These are phyloP conservation scores for Tor tambroides DNA, from an alignment of 2,113 vertebrate genomes.

Conservation along the genomic window DNA sequence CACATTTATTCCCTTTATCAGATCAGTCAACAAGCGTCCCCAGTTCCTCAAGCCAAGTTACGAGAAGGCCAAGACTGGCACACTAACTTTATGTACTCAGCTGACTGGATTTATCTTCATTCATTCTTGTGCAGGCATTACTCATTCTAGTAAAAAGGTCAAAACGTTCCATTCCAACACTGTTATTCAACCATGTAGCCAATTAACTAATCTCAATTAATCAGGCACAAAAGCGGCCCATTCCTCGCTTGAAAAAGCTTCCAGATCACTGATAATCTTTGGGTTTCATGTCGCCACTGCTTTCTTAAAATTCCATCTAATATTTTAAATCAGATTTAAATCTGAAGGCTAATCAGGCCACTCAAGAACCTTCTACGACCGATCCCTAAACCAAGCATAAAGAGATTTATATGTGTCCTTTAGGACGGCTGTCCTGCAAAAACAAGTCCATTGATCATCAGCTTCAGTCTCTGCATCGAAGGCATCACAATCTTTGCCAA, in stretches of 20 bases:
- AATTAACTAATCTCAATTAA: not conserved
- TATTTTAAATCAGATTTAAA: not conserved
- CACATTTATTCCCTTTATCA: slow-evolving; percentile 22
- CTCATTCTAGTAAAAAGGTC: not conserved
- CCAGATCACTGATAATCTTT: not conserved
- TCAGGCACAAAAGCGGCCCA: not conserved
- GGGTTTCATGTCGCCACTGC: not conserved
- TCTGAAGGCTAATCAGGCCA: not conserved
- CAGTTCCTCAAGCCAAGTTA: not conserved
- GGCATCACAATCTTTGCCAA: no score
- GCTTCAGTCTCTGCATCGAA: no score
- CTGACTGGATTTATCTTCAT: slow-evolving; percentile 7
- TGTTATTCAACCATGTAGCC: not conserved
- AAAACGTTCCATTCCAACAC: not conserved
- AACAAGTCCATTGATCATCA: no score
- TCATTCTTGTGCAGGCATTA: not conserved
- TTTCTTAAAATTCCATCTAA: not conserved
- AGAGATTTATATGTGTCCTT: no score
- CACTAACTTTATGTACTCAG: slow-evolving; percentile 9
- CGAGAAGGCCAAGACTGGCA: not conserved
- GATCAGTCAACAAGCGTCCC: not conserved
- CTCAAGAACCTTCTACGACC: not conserved
- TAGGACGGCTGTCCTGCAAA: no score
- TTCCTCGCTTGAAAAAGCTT: not conserved
- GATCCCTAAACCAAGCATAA: not conserved